Evolutionary conservation across 2,888 invertebrate species (phyloP), one percentile per base, ranked within the genome.

Genomic region (Phania funesta): DNA sequence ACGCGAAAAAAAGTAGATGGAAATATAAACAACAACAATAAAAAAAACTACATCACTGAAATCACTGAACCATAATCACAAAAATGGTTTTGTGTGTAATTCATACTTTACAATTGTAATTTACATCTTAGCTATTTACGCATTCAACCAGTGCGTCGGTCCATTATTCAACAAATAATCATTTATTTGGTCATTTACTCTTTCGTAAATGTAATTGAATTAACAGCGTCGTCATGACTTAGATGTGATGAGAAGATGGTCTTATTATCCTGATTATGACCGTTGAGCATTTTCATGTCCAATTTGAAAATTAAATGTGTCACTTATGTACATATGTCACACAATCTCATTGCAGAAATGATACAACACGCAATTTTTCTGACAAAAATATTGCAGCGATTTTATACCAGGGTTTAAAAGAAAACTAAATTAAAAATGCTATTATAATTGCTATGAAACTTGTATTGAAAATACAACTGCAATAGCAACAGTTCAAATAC

Each of bases 51-150:
- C 54, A 67, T 68, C n/a, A n/a, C n/a, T 54, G 65, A 82, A 82
- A 56, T 77, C 50, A 48, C 77, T 73, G 48, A 82, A 68, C 62
- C 81, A 56, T 73, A 41, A 44, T 56, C 24, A 56, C 54, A 64
- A 75, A 77, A 60, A 26, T 64, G 22, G 38, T 60, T 46, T 80
- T 50, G 2, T 48, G 26, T 64, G 56, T 77, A 64, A 62, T 54
- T 56, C 50, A 71, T 38, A 65, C n/a, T 67, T 38, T 48, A 54
- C 20, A 32, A 38, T 58, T 54, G 54, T n/a, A 70, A 70, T 77
- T 77, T 70, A 77, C 44, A 77, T 62, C 38, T 24, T 22, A 60
- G 9, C 9, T 13, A 35, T 20, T 35, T 20, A 46, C 29, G 46
- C 20, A 46, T 46, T 62, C 13, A 46, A 13, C 18, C 11, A 20